Conservation (phyloP, 2,113 vertebrate genomes). For the Hoplias malabaricus region DNA sequence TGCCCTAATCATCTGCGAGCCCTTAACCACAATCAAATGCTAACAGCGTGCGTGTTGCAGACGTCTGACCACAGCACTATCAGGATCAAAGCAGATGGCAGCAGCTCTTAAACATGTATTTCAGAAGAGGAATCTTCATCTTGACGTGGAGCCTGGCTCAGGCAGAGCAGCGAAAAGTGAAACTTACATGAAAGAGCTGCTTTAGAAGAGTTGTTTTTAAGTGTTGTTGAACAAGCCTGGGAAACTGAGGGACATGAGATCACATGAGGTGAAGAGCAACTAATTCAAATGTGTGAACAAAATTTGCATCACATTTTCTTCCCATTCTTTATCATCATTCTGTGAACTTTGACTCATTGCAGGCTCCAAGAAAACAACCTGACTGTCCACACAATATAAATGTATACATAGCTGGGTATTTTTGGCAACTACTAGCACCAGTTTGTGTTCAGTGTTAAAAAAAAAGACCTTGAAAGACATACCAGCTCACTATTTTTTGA, state of each 20-base stretch:
- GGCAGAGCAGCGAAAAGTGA: background rate
- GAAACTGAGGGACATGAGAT: background rate
- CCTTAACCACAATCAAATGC: constrained; percentile 48
- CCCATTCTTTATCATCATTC: background rate
- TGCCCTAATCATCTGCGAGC: constrained; percentile 58
- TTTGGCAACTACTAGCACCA: too few relatives aligned
- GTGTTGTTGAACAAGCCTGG: background rate
- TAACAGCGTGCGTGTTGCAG: constrained; percentile 44
- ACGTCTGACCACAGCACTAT: constrained; percentile 53
- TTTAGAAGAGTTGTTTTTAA: background rate
- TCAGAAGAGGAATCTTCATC: constrained; percentile 18
- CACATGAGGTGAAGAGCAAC: background rate
- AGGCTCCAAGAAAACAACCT: background rate
- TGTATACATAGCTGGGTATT: too few relatives aligned
- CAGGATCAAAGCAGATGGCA: constrained; percentile 49
- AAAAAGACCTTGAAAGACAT: too few relatives aligned
- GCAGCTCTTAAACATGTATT: constrained; percentile 34
- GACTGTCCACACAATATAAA: too few relatives aligned
- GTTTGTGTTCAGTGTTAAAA: too few relatives aligned
- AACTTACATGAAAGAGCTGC: constrained; percentile 8
- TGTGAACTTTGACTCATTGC: background rate
- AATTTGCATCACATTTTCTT: background rate
- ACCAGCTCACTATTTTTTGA: too few relatives aligned
- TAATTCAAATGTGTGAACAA: background rate
- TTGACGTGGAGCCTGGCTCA: constrained; percentile 22